Evolutionary conservation across 2,797 vertebrate genomes (phyloP), one percentile per base, ranked within the genome.

Genomic region (Melanotaenia trifasciata): DNA sequence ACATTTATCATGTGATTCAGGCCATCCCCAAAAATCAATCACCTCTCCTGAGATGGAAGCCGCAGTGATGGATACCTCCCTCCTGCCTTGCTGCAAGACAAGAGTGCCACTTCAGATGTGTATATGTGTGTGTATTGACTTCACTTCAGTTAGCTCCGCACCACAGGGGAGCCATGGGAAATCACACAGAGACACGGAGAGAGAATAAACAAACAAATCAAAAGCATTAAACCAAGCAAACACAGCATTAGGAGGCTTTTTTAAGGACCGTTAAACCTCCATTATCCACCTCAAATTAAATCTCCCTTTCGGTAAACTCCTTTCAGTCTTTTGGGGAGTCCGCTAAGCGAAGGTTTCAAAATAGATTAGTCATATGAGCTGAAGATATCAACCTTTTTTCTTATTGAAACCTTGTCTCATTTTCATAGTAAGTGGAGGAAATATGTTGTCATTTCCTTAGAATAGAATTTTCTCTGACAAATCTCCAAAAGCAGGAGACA

Each of bases 151-250:
- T 88, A 88, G 85, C 87, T 83, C 53, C 5, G 67, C 91, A 85
- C 93, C 79, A 84, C 87, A 74, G 92, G 89, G 90, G 87, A 89
- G 73, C 74, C 68, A 32, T 63, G 84, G 84, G 82, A 89, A 92
- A 90, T 91, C 84, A 90, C 81, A 84, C 67, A 68, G 81, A 87
- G 80, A 84, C 85, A 85, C 43, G 6, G 38, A 68, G 73, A 87
- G 82, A 87, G 81, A 93, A 92, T 90, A 94, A 94, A 94, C 90
- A 94, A 95, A 94, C 91, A 93, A 93, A 94, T 94, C 92, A 94
- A 91, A 94, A 84, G 83, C 80, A 82, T 88, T 90, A 89, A 92
- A 90, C 69, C 83, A 67, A 87, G 79, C 86, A 89, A 90, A 90
- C 79, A 87, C 80, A 80, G 85, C 84, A 70, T 50, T 66, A 74